Evolutionary conservation across 2,113 vertebrate genomes (phyloP).

Genomic region (Mesitornis unicolor): DNA sequence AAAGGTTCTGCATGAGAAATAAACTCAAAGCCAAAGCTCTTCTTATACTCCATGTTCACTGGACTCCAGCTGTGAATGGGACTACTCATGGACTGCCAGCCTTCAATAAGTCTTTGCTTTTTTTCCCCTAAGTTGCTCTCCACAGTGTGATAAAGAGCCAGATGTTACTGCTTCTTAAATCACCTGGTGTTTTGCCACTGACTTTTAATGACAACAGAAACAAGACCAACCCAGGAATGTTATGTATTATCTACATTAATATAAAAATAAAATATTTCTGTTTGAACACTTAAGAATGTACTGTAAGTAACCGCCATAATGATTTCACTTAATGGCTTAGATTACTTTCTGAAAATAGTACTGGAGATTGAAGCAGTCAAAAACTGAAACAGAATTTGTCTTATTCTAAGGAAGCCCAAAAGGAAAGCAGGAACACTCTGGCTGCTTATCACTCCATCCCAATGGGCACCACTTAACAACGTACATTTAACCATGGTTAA

Average conservation of each 20-base stretch:
- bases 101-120: neutral
- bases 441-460: neutral
- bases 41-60: neutral
- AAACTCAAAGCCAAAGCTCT: neutral
- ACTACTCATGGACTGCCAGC: neutral
- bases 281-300: neutral
- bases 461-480: neutral
- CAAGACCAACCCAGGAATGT: neutral
- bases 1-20: neutral
- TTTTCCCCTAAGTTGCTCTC: neutral
- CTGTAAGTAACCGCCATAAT: neutral
- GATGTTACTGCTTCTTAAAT: neutral
- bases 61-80: neutral
- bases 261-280: neutral
- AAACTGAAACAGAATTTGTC: neutral
- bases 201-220: neutral
- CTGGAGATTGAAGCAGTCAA: neutral
- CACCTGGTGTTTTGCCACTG: neutral
- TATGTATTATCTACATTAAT: neutral
- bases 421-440: neutral
- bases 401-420: neutral
- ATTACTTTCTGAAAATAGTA: neutral
- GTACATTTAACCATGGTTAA: neutral
- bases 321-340: neutral
- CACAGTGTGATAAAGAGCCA: neutral